Evolutionary conservation across 2,113 vertebrate species (phyloP).

Genomic region (Elanus axillaris): DNA sequence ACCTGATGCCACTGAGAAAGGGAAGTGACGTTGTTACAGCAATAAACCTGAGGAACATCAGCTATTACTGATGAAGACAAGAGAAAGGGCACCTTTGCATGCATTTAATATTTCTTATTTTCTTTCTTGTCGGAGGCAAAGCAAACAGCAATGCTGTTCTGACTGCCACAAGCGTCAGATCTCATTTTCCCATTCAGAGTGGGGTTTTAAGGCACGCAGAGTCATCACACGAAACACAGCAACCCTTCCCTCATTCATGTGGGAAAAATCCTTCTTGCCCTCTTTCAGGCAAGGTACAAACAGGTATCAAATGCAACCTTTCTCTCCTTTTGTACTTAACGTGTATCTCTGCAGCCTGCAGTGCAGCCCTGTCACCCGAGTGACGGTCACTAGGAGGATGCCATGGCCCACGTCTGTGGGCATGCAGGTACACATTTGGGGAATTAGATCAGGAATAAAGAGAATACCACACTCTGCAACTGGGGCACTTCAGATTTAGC

Average conservation of each 20-base stretch:
- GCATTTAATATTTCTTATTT: background rate
- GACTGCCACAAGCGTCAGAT: background rate
- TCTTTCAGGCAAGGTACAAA: background rate
- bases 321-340: background rate
- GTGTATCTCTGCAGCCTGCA: background rate
- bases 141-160: background rate
- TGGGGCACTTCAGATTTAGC: background rate
- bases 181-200: background rate
- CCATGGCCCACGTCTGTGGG: rapidly evolving
- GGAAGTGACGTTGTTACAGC: background rate
- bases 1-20: background rate
- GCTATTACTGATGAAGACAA: background rate
- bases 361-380: background rate
- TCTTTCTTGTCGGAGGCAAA: background rate
- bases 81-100: background rate
- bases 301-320: rapidly evolving
- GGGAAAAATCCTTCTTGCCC: background rate
- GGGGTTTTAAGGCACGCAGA: background rate
- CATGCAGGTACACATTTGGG: background rate
- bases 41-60: background rate
- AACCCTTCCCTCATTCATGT: background rate
- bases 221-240: rapidly evolving
- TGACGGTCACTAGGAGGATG: background rate
- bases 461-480: background rate
- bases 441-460: background rate